Conservation (phyloP, 1,140 invertebrate species). For the Trichonephila clavata region DNA sequence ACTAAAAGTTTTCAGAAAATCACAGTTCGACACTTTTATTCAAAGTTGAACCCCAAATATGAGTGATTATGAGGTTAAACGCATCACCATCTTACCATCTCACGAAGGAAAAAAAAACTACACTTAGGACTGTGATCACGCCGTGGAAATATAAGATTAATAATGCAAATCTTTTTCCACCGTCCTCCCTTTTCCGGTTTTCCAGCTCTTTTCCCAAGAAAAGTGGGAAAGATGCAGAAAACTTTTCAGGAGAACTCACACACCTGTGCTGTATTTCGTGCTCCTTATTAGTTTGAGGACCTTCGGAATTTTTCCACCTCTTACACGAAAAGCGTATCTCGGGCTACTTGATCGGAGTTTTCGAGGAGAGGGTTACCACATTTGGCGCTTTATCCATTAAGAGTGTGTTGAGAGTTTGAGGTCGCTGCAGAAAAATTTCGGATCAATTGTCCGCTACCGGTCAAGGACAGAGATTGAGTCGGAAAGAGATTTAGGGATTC, state of each 20-base stretch:
- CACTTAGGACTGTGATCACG: not conserved
- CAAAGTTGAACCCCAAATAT: too few species aligned
- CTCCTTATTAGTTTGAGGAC: conserved; percentile 57
- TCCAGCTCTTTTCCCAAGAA: conserved; percentile 25
- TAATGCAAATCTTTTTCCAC: conserved; percentile 9
- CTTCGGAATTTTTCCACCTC: conserved; percentile 55
- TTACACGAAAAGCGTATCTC: conserved; percentile 19
- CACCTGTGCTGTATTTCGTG: conserved; percentile 44
- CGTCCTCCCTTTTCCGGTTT: not conserved
- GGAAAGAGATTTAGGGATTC: conserved; percentile 1
- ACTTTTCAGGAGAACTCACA: conserved; percentile 57
- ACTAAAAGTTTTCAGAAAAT: too few species aligned
- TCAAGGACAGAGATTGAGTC: conserved; percentile 23
- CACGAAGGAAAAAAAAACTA: not conserved
- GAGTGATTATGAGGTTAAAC: too few species aligned
- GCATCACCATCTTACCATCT: too few species aligned
- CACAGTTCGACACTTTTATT: too few species aligned
- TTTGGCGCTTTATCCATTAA: not conserved
- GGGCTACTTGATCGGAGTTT: conserved; percentile 29
- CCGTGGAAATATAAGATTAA: not conserved
- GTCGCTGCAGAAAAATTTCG: conserved; percentile 24
- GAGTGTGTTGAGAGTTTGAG: not conserved
- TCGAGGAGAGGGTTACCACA: not conserved
- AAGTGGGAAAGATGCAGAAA: not conserved
- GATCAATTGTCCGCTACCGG: conserved; percentile 35